Evolutionary conservation across 1,140 invertebrate genomes (phyloP).

Genomic region (Rhopalosiphum padi): DNA sequence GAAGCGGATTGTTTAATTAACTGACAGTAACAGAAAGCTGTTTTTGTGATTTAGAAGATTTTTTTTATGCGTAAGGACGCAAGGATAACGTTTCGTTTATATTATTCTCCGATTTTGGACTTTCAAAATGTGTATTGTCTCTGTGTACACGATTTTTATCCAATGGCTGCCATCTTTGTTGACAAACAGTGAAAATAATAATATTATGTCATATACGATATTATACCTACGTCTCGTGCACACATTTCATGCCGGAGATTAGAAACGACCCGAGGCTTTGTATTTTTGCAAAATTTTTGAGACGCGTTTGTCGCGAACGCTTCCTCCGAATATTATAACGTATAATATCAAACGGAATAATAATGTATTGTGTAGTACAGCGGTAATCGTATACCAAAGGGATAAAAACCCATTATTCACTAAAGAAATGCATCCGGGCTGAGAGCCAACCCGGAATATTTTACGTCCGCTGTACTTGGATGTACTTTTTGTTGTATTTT

Average conservation of each 20-base stretch:
- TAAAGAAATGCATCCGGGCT: neutral
- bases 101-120: neutral
- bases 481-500: neutral
- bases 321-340: neutral
- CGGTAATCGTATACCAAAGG: neutral
- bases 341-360: neutral
- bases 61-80: neutral
- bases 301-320: neutral
- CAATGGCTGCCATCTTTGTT: neutral
- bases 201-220: neutral
- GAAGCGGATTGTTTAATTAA: neutral
- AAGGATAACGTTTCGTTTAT: neutral
- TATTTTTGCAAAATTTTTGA: neutral
- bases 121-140: neutral
- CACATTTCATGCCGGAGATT: neutral
- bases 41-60: neutral
- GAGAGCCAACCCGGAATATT: neutral
- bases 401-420: neutral
- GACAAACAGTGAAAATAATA: neutral
- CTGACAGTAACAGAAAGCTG: neutral
- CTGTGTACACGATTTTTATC: neutral
- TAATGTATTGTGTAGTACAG: neutral
- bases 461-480: neutral
- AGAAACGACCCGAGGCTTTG: neutral
- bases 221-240: neutral